Evolutionary conservation across 1,140 invertebrate species (phyloP).

Genomic region (Drosophila hydei): DNA sequence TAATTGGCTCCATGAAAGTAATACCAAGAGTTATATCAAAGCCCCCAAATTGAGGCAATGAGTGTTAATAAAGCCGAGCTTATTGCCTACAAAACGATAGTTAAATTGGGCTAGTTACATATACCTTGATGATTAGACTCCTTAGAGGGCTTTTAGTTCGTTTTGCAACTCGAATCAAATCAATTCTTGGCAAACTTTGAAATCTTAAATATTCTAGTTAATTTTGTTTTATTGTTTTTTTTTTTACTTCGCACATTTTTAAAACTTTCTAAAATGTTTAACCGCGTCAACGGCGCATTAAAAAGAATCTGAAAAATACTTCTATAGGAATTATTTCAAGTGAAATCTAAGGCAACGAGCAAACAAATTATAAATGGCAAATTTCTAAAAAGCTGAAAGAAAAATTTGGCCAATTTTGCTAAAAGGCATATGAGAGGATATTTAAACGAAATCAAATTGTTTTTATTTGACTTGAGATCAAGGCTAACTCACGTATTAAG

Average conservation of each 20-base stretch:
- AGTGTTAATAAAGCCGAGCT: conserved; percentile 8
- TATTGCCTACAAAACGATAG: conserved; percentile 9
- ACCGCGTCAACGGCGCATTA: conserved; percentile 25
- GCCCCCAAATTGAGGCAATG: conserved; percentile 13
- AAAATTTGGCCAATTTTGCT: too few relatives aligned
- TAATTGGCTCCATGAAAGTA: conserved; percentile 64
- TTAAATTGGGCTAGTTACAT: not conserved
- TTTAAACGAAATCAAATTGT: too few relatives aligned
- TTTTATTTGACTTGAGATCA: too few relatives aligned
- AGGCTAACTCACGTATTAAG: too few relatives aligned
- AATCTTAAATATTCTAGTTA: not conserved
- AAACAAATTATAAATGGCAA: too few relatives aligned
- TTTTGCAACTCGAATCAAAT: not conserved
- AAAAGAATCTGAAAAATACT: not conserved
- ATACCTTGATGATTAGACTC: not conserved
- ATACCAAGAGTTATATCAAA: conserved; percentile 5
- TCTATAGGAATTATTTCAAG: not conserved
- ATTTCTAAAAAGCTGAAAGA: too few relatives aligned
- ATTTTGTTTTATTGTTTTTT: not conserved
- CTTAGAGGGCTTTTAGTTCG: not conserved
- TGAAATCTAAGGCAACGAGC: not conserved
- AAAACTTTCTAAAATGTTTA: conserved; percentile 38
- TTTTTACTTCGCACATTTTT: not conserved
- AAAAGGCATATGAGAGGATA: too few relatives aligned
- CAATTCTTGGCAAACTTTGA: not conserved